phyloP scores from a whole-genome alignment of 1,140 invertebrate species.

The Cheumatopsyche charites region DNA sequence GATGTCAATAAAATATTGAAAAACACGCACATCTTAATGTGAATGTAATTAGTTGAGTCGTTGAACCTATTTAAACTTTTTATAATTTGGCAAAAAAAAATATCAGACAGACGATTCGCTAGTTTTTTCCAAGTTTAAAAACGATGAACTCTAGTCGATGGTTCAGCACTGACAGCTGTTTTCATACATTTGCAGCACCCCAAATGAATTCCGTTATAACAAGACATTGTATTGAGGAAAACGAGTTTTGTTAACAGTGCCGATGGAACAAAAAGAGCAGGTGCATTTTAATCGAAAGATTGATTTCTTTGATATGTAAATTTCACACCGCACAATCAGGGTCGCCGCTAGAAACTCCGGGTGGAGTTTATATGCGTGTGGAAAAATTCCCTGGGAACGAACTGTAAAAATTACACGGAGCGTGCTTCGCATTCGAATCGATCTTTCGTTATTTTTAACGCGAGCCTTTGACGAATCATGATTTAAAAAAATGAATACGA shows the following conservation, averaged over 20 bases:
- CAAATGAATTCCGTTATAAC: constrained; percentile 14
- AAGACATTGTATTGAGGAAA: background rate
- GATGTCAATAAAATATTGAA: background rate
- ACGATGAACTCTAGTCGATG: constrained; percentile 15
- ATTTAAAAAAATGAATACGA: constrained; percentile 12
- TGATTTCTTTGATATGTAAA: constrained; percentile 23
- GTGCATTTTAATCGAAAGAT: constrained; percentile 28
- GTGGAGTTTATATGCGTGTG: background rate
- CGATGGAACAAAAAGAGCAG: constrained; percentile 18
- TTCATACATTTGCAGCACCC: constrained; percentile 20
- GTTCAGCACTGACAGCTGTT: constrained; percentile 19
- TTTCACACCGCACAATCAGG: constrained; percentile 9
- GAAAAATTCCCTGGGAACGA: constrained; percentile 3
- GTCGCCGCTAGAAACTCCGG: background rate
- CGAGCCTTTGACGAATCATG: constrained; percentile 3
- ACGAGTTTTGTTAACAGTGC: constrained; percentile 6
- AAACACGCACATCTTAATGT: background rate
- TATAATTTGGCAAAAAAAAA: background rate
- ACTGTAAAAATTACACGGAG: background rate
- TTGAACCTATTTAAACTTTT: background rate
- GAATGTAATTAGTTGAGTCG: constrained; percentile 1
- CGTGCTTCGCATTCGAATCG: constrained; percentile 2
- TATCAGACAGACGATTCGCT: background rate
- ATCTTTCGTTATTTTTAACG: background rate
- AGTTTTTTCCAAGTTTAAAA: background rate